A percentile compares a stretch with the other conserved stretches of the same genome.
phyloP scores from a whole-genome alignment of 2,888 invertebrate genomes.

The Cremastinae sp. region DNA sequence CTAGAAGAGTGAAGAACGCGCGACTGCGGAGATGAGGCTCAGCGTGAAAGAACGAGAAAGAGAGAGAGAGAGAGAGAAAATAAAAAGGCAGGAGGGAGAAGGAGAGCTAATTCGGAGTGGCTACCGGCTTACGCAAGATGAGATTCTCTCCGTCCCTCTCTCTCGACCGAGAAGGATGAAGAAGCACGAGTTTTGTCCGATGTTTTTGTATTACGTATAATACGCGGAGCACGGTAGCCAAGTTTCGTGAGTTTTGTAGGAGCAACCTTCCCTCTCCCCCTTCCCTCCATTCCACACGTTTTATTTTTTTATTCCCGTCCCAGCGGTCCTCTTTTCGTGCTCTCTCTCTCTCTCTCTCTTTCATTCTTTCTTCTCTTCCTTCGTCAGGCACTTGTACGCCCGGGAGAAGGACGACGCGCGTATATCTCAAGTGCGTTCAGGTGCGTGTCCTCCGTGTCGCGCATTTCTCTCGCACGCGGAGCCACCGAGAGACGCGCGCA shows the following conservation, averaged over 20 bases:
- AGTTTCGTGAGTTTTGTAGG: slow-evolving; percentile 50
- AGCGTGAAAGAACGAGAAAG: slow-evolving; percentile 27
- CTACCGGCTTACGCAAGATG: slow-evolving; percentile 76
- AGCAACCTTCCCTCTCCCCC: slow-evolving; percentile 28
- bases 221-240: slow-evolving; percentile 57
- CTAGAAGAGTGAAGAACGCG: slow-evolving; percentile 14
- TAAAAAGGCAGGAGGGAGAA: slow-evolving; percentile 51
- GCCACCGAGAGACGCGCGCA: slow-evolving; percentile 26
- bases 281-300: neutral
- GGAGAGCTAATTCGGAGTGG: slow-evolving; percentile 73
- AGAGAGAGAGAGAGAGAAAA: slow-evolving; percentile 28
- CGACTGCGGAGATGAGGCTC: slow-evolving; percentile 58
- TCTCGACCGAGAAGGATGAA: slow-evolving; percentile 27
- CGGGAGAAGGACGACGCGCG: slow-evolving; percentile 35
- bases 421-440: slow-evolving; percentile 57
- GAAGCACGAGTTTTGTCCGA: slow-evolving; percentile 66
- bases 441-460: slow-evolving; percentile 42
- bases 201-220: slow-evolving; percentile 30
- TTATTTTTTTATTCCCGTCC: slow-evolving; percentile 25
- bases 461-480: slow-evolving; percentile 41
- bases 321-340: slow-evolving; percentile 11
- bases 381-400: slow-evolving; percentile 51
- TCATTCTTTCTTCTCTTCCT: slow-evolving; percentile 2
- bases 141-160: slow-evolving; percentile 23
- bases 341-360: neutral